phyloP scores from a whole-genome alignment of 2,888 invertebrate genomes.

The Cetonia aurata region DNA sequence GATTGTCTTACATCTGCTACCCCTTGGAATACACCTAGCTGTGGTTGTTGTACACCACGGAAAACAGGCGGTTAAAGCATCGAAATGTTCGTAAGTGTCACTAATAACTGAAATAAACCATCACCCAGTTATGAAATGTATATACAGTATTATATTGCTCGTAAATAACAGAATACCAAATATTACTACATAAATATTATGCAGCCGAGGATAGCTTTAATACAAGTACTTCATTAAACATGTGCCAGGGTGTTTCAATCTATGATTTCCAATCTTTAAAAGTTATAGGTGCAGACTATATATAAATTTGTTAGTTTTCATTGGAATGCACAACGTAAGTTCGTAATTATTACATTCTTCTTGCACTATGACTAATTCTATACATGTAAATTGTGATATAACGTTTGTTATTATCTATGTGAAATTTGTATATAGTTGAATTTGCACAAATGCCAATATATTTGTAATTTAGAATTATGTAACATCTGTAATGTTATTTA shows the following conservation, averaged over 20 bases:
- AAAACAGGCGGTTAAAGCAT: conserved; percentile 82
- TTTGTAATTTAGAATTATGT: too few species aligned
- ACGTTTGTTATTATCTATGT: too few species aligned
- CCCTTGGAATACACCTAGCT: conserved; percentile 73
- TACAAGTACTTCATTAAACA: conserved; percentile 11
- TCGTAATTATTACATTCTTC: too few species aligned
- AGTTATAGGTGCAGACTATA: neutral
- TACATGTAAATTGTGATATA: too few species aligned
- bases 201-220: conserved; percentile 22
- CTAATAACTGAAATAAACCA: conserved; percentile 73
- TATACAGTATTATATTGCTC: conserved; percentile 26
- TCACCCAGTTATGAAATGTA: conserved; percentile 54
- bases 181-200: conserved; percentile 32
- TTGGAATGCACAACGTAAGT: too few species aligned
- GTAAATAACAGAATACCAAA: conserved; percentile 40
- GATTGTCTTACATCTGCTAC: conserved; percentile 73
- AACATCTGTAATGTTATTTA: too few species aligned
- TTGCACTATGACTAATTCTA: too few species aligned
- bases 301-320: too few species aligned
- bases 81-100: conserved; percentile 82
- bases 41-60: conserved; percentile 79
- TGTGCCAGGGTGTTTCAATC: conserved; percentile 14
- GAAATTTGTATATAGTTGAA: too few species aligned
- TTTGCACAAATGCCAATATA: too few species aligned
- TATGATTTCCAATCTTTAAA: conserved; percentile 23